These are phyloP conservation scores for Zosterops hypoxanthus DNA, from an alignment of 2,113 vertebrate species.

Conservation along the genomic window DNA sequence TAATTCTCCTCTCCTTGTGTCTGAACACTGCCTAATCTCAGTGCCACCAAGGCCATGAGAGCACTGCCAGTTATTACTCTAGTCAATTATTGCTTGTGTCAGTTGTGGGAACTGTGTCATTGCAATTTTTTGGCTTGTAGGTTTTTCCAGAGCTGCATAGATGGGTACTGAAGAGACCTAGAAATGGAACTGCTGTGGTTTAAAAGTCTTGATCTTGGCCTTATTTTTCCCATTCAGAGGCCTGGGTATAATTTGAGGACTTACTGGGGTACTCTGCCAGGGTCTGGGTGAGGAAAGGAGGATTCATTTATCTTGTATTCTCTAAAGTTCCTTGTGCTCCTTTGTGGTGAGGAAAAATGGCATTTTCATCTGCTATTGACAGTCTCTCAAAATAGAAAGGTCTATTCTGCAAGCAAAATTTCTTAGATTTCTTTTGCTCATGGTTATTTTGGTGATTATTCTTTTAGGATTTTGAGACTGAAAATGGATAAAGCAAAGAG, in stretches of 20 bases:
- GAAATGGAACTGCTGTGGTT: background rate
- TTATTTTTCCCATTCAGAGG: background rate
- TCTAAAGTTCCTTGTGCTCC: background rate
- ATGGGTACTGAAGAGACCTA: background rate
- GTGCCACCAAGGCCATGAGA: background rate
- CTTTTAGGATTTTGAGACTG: background rate
- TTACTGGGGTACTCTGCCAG: background rate
- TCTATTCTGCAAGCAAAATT: background rate
- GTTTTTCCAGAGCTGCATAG: background rate
- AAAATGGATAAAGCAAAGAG: background rate
- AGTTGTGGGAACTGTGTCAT: background rate
- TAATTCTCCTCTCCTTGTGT: background rate
- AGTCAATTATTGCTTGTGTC: background rate
- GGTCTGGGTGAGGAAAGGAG: background rate
- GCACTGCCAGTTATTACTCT: background rate
- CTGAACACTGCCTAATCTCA: background rate
- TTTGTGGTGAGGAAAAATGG: background rate
- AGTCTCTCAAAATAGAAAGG: background rate
- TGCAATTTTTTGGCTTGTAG: background rate
- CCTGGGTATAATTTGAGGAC: background rate
- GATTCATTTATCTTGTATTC: background rate
- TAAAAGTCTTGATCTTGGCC: background rate
- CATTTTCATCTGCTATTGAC: background rate
- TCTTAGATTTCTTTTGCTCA: background rate
- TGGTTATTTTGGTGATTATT: background rate